Evolutionary conservation across 2,113 vertebrate species (phyloP), one percentile per base, ranked within the genome.

Genomic region (Strix uralensis): DNA sequence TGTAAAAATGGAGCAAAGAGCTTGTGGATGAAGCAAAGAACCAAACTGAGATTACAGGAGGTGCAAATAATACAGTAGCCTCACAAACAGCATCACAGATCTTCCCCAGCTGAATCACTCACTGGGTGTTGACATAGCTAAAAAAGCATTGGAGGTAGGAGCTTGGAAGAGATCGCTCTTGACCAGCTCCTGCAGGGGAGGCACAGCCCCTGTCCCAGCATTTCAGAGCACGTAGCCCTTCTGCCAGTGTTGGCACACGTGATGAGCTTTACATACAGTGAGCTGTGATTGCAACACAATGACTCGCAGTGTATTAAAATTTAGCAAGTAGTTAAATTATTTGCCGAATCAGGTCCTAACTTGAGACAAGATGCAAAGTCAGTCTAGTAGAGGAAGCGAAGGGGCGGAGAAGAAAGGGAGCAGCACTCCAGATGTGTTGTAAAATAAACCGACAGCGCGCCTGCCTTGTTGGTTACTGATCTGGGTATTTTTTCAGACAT

Each of bases 281-380:
- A 80, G 72, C 80, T 66, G 70, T 3, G 70, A 73, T 82, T 95
- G 92, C 92, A 90, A 80, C 89, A 95, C 94, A 61, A 87, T 77
- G 82, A 80, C 84, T 92, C 36, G 62, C 84, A 62, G 66, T 44
- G 54, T 80, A 51, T 77, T 73, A 38, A 73, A 89, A 87, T 91
- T 73, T 83, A 92, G 54, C 66, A 66, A 95, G 70, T 14, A 73
- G 70, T 80, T 87, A 92, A 85, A 86, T 70, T 3, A 59, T 92
- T 87, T 94, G 88, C 86, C 30, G 4, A 32, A 94, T 89, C 94
- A 96, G 81, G 94, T 95, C 86, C 86, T 38, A 82, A 96, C 90
- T 77, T 93, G 95, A 92, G 65, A 36, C 29, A 22, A 78, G 62
- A 86, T 84, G 69, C 59, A 86, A 92, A 88, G 63, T 44, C 61